Evolutionary conservation across 2,797 vertebrate genomes (phyloP), one percentile per base, ranked within the genome.

Genomic region (Poecilia gillii): DNA sequence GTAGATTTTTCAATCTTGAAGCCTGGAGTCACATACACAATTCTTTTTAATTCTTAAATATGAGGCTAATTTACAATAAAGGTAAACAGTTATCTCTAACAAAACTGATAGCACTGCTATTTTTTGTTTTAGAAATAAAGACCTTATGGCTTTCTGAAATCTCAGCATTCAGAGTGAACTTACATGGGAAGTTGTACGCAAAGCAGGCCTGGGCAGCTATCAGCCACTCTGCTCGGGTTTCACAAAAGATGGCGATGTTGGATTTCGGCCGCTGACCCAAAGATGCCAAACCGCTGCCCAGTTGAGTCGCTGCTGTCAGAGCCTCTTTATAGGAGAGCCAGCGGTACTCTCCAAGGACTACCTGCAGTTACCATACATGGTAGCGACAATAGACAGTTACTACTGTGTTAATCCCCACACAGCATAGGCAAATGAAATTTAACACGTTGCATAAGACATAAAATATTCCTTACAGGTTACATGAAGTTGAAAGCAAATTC

Each of bases 191-290:
- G 93, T 97, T 99, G 93, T 96, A 94, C 96, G 97, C 97, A 80
- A 99, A 99, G 92, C 98, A 99, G 51, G 98, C 97, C 93, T 98
- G 97, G 0, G 98, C 98, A 0, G 96, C 92, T 5, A 99, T 96
- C 85, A 99, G 95, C 98, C 98, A 99, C 88, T 99, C 98, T 0
- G 97, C 97, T 84, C 98, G 94, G 0, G 98, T 99, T 94, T 99
- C 98, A 76, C 98, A 99, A 93, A 99, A 97, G 91, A 99, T 97
- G 81, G 97, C 98, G 1, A 99, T 97, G 91, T 97, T 98, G 82
- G 92, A 94, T 85, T 97, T 96, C 0, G 98, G 96, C 75, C 91
- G 95, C 90, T 98, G 98, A 51, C 97, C 97, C 88, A 99, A 89
- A 0, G 95, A 90, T 16, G 94, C 95, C 89, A 99, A 92, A 45